phyloP scores from a whole-genome alignment of 2,888 invertebrate species.

The Petrolisthes manimaculis region DNA sequence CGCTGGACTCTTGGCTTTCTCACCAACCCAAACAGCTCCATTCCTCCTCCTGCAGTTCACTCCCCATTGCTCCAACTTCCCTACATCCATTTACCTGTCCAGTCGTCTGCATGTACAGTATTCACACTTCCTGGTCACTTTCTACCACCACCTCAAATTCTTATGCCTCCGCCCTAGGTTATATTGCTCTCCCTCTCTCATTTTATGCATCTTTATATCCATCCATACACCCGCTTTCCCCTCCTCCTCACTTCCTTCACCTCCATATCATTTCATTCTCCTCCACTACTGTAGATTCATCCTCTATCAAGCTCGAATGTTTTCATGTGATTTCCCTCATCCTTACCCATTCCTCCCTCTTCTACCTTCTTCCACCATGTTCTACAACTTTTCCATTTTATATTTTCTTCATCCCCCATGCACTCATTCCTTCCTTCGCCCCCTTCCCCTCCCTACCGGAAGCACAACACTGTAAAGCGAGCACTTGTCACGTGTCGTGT shows the following conservation, averaged over 20 bases:
- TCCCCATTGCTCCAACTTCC: too few relatives aligned
- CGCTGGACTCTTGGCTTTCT: too few relatives aligned
- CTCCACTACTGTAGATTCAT: background rate
- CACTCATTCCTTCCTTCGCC: background rate
- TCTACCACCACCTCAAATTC: background rate
- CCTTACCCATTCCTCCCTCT: background rate
- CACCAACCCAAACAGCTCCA: too few relatives aligned
- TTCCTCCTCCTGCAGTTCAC: too few relatives aligned
- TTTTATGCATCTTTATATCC: background rate
- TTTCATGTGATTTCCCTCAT: background rate
- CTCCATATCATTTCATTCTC: background rate
- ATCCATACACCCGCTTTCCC: background rate
- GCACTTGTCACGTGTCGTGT: too few relatives aligned
- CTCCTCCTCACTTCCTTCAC: background rate
- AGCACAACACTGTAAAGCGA: background rate
- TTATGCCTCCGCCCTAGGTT: background rate
- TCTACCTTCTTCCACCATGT: background rate
- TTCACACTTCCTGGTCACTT: background rate
- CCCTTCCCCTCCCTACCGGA: background rate
- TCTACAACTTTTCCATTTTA: background rate
- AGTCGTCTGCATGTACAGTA: background rate
- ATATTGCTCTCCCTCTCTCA: background rate
- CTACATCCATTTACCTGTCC: background rate
- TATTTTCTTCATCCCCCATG: background rate
- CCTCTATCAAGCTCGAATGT: background rate